These are phyloP conservation scores for Grammomys surdaster DNA, from an alignment of 2,113 vertebrate species.

Conservation along the genomic window DNA sequence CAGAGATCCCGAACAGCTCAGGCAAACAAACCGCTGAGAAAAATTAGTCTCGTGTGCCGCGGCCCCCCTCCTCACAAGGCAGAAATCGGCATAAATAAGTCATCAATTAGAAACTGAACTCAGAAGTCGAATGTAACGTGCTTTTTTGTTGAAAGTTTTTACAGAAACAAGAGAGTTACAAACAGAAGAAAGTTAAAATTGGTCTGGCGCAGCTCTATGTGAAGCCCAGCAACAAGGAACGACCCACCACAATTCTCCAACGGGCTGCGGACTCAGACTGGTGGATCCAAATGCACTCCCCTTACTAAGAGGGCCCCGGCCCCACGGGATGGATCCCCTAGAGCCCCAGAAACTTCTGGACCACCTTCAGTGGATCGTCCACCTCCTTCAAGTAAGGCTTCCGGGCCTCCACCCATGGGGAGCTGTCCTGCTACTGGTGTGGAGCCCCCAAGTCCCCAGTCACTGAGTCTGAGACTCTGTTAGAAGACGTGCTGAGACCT, in stretches of 20 bases:
- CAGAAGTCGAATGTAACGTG: neutral
- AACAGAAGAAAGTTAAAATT: neutral
- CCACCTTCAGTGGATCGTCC: conserved; percentile 38
- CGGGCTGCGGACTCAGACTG: too few relatives aligned
- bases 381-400: conserved; percentile 75
- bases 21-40: neutral
- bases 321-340: too few relatives aligned
- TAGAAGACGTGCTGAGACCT: conserved; percentile 86
- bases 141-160: neutral
- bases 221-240: too few relatives aligned
- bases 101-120: neutral
- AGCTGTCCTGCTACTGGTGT: conserved; percentile 68
- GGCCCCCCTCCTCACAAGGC: neutral
- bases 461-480: conserved; percentile 79
- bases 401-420: conserved; percentile 79
- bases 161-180: neutral
- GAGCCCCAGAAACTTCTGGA: conserved; percentile 67
- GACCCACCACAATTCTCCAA: too few relatives aligned
- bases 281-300: too few relatives aligned
- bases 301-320: too few relatives aligned
- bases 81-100: neutral
- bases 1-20: neutral
- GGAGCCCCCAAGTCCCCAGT: conserved; percentile 53
- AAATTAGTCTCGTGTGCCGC: neutral
- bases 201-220: too few relatives aligned